Percentiles rank a stretch among this genome's conserved stretches.
phyloP scores from a whole-genome alignment of 2,888 invertebrate species.

The Hyposoter dolosus region DNA sequence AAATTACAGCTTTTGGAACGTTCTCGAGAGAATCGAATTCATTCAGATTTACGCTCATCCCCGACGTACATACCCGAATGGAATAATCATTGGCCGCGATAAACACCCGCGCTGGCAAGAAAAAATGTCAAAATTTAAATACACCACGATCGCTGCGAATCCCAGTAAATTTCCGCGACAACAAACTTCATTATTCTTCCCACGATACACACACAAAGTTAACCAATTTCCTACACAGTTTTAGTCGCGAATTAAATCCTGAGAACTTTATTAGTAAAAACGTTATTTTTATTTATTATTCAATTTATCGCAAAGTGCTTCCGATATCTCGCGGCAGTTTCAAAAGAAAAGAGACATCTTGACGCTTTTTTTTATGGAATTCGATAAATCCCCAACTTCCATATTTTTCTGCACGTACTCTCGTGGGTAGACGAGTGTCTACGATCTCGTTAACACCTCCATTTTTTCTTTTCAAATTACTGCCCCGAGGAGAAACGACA shows the following conservation, averaged over 20 bases:
- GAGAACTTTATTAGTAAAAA: not conserved
- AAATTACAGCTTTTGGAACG: conserved; percentile 21
- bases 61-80: not conserved
- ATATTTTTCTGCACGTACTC: conserved; percentile 13
- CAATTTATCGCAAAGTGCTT: conserved; percentile 12
- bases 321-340: conserved; percentile 3
- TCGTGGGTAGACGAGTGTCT: conserved; percentile 60
- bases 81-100: conserved; percentile 1
- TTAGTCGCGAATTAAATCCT: not conserved
- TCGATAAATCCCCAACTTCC: conserved; percentile 52
- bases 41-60: conserved; percentile 4
- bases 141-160: conserved; percentile 1
- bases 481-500: conserved; percentile 30
- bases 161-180: not conserved
- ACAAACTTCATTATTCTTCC: not conserved
- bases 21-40: conserved; percentile 21
- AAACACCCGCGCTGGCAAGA: not conserved
- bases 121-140: not conserved
- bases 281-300: conserved; percentile 9
- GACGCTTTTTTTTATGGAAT: conserved; percentile 45
- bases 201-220: conserved; percentile 7
- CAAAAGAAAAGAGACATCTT: conserved; percentile 37
- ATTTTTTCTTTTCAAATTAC: conserved; percentile 65
- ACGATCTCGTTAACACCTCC: conserved; percentile 72
- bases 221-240: not conserved